Conservation (phyloP, 2,797 vertebrate genomes). For the Acropternis orthonyx region DNA sequence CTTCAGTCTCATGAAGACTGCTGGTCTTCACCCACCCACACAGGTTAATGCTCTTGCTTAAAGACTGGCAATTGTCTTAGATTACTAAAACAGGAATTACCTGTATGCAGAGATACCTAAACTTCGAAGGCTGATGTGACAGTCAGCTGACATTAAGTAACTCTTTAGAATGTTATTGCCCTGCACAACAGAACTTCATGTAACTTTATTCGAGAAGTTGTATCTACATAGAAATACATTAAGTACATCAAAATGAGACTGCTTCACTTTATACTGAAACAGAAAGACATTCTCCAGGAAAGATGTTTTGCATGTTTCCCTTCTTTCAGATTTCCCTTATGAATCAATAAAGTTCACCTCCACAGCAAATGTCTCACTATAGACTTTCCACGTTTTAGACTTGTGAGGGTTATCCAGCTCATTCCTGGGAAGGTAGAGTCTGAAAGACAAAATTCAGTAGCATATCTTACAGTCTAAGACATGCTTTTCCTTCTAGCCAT, state of each 20-base stretch:
- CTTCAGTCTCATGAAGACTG: not conserved
- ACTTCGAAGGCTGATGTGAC: not conserved
- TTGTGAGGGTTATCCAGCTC: constrained; percentile 96
- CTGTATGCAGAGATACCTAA: not conserved
- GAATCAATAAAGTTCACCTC: constrained; percentile 82
- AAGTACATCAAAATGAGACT: not conserved
- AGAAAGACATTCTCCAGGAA: constrained; percentile 13
- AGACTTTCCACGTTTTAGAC: constrained; percentile 88
- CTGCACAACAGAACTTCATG: constrained; percentile 48
- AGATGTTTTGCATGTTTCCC: not conserved
- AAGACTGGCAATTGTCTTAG: not conserved
- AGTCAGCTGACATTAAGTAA: not conserved
- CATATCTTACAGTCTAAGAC: not conserved
- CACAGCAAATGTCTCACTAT: constrained; percentile 87
- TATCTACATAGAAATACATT: constrained; percentile 41
- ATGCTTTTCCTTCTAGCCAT: not conserved
- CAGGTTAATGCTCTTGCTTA: not conserved
- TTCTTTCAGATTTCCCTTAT: constrained; percentile 23
- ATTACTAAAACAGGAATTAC: not conserved
- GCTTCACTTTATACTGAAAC: not conserved
- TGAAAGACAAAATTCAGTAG: constrained; percentile 63
- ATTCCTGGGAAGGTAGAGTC: constrained; percentile 87
- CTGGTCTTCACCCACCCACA: not conserved
- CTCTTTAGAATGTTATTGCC: not conserved
- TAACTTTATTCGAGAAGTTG: constrained; percentile 35